Evolutionary conservation across 2,888 invertebrate genomes (phyloP).

Genomic region (Drosophila atripex): DNA sequence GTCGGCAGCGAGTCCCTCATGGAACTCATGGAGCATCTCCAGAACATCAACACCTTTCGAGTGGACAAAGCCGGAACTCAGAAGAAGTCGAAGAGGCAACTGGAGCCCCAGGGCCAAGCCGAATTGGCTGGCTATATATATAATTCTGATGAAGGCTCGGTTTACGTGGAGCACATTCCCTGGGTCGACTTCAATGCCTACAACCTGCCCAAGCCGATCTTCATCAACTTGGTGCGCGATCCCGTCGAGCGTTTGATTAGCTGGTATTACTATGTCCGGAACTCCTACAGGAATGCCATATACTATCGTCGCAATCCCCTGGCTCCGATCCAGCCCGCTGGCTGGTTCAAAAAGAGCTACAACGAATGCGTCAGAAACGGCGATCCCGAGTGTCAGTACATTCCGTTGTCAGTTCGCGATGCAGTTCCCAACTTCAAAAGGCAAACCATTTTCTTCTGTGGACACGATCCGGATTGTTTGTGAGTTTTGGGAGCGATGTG

Average conservation of each 20-base stretch:
- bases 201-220: conserved; percentile 91
- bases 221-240: conserved; percentile 93
- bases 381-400: conserved; percentile 91
- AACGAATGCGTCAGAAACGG: conserved; percentile 92
- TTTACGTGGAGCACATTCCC: conserved; percentile 94
- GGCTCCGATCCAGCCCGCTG: conserved; percentile 82
- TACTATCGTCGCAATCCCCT: conserved; percentile 92
- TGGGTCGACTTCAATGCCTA: conserved; percentile 93
- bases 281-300: conserved; percentile 88
- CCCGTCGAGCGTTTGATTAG: conserved; percentile 95
- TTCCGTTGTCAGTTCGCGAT: conserved; percentile 90
- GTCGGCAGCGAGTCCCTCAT: conserved; percentile 95
- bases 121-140: conserved; percentile 87
- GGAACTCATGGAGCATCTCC: conserved; percentile 85
- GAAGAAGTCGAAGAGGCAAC: conserved; percentile 43
- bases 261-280: conserved; percentile 94
- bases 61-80: conserved; percentile 84
- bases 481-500: conserved; percentile 84
- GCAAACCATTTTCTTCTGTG: conserved; percentile 94
- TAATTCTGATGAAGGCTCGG: conserved; percentile 89
- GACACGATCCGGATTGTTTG: conserved; percentile 92
- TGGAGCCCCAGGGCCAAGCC: conserved; percentile 89
- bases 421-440: conserved; percentile 92
- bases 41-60: conserved; percentile 84
- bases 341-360: conserved; percentile 86